Base-by-base conservation (phyloP, 2,797 vertebrate species). In the Thalassophryne amazonica region DNA sequence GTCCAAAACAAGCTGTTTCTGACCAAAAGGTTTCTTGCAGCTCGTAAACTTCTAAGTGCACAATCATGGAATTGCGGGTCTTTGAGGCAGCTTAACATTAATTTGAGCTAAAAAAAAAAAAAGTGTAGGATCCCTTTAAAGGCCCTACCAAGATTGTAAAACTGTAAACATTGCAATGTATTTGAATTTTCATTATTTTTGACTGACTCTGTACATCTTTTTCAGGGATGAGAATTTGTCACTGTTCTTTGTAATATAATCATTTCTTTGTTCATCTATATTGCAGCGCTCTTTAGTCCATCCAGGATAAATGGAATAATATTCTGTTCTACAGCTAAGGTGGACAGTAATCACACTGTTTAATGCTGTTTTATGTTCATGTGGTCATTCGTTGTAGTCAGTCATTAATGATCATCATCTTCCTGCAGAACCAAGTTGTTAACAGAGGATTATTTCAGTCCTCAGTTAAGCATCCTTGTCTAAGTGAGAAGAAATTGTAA, bases 301-400 rank as follows among this genome's bases (percentile, higher is more conserved):
- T 35, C 36, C 14, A 29, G 25, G 41, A 41, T 21, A 49, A 21
- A 25, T 13, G 7, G 12, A 27, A 24, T 30, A 25, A 18, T 10
- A 19, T 41, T 8, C 4, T 11, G 10, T 30, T 33, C n/a, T 35
- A 12, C 38, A 28, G 29, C 39, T 5, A 9, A 19, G 3, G 15
- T 65, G 69, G 5, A 5, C 21, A 6, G 18, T 33, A 56, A 56
- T 66, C 49, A 53, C 46, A 14, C 37, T 11, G 3, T 30, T 56
- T 30, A 16, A 4, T 41, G 34, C 27, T 21, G n/a, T 48, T 57
- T 36, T 46, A 38, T n/a, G 7, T 3, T 29, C 12, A 12, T 12
- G n/a, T n/a, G n/a, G 18, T 17, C 17, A 8, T 4, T 49, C 9
- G 33, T 22, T 20, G 0, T 4, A 39, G 20, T 0, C 37, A 11